Evolutionary conservation across 2,797 vertebrate species (phyloP).

Genomic region (Malacoraja senta): DNA sequence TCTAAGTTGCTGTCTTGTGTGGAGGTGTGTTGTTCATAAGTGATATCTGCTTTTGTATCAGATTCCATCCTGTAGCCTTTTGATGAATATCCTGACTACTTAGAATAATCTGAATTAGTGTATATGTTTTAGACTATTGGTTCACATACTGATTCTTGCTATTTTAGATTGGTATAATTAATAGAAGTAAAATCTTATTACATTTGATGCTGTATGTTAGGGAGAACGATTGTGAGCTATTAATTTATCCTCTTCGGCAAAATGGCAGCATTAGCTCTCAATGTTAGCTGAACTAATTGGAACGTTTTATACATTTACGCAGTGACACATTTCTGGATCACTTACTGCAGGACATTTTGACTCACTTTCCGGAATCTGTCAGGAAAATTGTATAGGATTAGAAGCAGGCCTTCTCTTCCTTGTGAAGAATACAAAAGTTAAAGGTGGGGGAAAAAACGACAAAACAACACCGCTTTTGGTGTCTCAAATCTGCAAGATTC

Average conservation of each 20-base stretch:
- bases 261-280: neutral
- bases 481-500: conserved; percentile 33
- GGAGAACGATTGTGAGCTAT: neutral
- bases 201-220: too few relatives aligned
- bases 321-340: neutral
- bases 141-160: neutral
- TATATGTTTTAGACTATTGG: neutral
- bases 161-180: neutral
- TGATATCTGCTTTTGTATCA: neutral
- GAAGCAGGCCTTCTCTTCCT: neutral
- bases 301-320: neutral
- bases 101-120: neutral
- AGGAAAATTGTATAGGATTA: neutral
- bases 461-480: neutral
- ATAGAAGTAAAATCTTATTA: too few relatives aligned
- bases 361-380: neutral
- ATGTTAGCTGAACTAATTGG: neutral
- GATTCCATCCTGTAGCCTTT: neutral
- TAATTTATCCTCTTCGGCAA: neutral
- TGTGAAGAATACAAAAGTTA: neutral
- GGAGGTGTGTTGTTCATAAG: neutral
- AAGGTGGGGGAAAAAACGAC: neutral
- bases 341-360: neutral
- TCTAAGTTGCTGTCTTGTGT: neutral
- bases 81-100: neutral